These are phyloP conservation scores for Pseudomyrmex pallidus DNA, from an alignment of 1,140 invertebrate genomes.

Conservation along the genomic window DNA sequence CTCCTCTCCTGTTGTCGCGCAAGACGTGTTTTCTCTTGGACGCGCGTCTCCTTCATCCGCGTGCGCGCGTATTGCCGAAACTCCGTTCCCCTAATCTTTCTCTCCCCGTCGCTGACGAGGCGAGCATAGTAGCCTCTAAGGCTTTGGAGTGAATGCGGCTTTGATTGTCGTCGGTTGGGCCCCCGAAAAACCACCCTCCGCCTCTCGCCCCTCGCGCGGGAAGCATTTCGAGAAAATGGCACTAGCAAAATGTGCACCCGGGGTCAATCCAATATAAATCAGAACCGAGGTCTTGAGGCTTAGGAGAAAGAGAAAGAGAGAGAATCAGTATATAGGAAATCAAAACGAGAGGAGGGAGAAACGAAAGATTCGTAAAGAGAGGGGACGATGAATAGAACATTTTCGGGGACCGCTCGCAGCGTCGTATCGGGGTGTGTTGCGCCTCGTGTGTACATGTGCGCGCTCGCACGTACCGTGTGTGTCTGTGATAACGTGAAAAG, in stretches of 20 bases:
- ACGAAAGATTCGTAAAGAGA: constrained; percentile 33
- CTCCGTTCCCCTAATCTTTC: constrained; percentile 61
- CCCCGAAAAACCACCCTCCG: constrained; percentile 62
- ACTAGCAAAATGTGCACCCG: constrained; percentile 74
- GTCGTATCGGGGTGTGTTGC: constrained; percentile 30
- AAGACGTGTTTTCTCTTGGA: constrained; percentile 70
- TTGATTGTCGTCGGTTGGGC: constrained; percentile 80
- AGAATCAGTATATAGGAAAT: constrained; percentile 2
- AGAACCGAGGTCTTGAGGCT: constrained; percentile 72
- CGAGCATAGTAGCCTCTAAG: constrained; percentile 67
- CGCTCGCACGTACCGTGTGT: constrained; percentile 53
- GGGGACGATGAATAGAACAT: constrained; percentile 72
- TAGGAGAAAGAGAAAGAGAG: constrained; percentile 50
- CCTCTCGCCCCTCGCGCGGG: constrained; percentile 22
- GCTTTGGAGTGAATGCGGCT: constrained; percentile 76
- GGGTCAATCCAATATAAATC: constrained; percentile 84
- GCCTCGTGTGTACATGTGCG: constrained; percentile 2
- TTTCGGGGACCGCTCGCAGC: constrained; percentile 72
- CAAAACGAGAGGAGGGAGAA: constrained; percentile 50
- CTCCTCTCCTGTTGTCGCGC: constrained; percentile 31
- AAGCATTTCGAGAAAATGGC: constrained; percentile 78
- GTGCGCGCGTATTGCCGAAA: constrained; percentile 33
- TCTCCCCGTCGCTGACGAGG: constrained; percentile 75
- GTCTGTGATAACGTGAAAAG: constrained; percentile 65
- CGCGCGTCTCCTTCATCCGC: constrained; percentile 57